Conservation (phyloP, 2,113 vertebrate species). For the Limanda limanda region DNA sequence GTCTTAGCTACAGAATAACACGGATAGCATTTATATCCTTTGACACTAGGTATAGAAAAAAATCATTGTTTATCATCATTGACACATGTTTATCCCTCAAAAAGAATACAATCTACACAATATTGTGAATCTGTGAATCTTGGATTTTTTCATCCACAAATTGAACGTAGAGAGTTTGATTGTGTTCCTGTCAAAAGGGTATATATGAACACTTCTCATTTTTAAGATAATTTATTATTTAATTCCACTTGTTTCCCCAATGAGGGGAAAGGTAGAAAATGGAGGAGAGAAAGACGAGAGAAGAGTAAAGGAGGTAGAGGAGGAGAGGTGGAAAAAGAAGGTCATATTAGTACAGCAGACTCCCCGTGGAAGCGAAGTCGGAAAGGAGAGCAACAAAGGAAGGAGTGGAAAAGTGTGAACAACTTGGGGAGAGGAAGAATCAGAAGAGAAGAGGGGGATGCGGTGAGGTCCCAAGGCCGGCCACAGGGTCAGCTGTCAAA, state of each 20-base stretch:
- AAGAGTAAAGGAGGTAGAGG: neutral
- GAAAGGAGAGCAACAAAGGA: constrained; percentile 28
- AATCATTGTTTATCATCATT: too few species aligned
- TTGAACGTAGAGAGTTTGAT: too few species aligned
- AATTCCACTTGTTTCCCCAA: constrained; percentile 11
- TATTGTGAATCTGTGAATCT: too few species aligned
- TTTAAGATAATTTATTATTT: constrained; percentile 24
- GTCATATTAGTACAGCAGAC: neutral
- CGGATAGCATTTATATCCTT: neutral
- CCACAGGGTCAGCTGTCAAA: constrained; percentile 77
- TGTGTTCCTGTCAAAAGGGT: too few species aligned
- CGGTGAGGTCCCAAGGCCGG: constrained; percentile 73
- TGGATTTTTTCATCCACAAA: too few species aligned
- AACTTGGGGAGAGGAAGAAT: constrained; percentile 44
- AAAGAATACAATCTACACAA: too few species aligned
- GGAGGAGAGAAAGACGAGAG: neutral
- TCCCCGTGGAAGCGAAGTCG: neutral
- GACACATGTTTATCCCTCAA: too few species aligned
- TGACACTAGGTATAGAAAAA: too few species aligned
- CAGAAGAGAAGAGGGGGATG: constrained; percentile 49
- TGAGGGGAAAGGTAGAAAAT: neutral
- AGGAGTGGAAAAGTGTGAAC: constrained; percentile 48
- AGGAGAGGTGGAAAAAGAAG: neutral
- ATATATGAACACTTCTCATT: too few species aligned
- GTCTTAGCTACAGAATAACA: neutral